Base-by-base conservation (phyloP, 2,888 invertebrate genomes). In the Lepeophtheirus nordmannii region DNA sequence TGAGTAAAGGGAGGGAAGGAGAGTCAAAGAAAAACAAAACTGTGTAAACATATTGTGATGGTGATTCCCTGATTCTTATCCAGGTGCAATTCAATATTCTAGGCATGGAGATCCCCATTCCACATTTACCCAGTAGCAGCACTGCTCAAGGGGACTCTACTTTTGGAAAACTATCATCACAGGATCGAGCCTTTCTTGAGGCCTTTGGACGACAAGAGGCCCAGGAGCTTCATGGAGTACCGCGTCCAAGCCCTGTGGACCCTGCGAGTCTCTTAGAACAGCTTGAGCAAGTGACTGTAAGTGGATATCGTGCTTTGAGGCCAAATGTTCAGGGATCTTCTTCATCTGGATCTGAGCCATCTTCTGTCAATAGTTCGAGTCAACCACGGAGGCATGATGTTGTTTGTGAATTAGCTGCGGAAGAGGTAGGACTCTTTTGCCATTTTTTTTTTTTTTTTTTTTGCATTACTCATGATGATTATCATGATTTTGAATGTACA, bases 201-300 rank as follows among this genome's bases (percentile, higher is more conserved):
- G 62, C 62, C 40, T 62, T 62, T 41, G 41, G 41, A n/a, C 62
- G 62, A 1, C 62, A 62, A n/a, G 62, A 62, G 40, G 40, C 39
- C 11, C 62, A 62, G 7, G 62, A 62, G 62, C 40, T 62, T 1
- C 62, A 62, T 23, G 62, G 40, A n/a, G 62, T 62, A 8, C 62
- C 62, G 7, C 39, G 30, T n/a, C 17, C 30, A 14, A 17, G 40
- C 14, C 57, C 57, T 30, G 57, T 57, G n/a, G 62, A 62, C 8
- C 17, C 62, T 17, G 14, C 39, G 3, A 39, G 40, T n/a, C 22
- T 62, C 5, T 62, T 62, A 46, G 17, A 39, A 20, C 62, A 62
- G 40, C 39, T 62, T 39, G 62, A 62, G 40, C 62, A 62, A 30
- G 30, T 30, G 17, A 30, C 30, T n/a, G 40, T 40, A 10, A 17